Conservation (phyloP, 2,113 vertebrate genomes). For the Elgaria multicarinata region DNA sequence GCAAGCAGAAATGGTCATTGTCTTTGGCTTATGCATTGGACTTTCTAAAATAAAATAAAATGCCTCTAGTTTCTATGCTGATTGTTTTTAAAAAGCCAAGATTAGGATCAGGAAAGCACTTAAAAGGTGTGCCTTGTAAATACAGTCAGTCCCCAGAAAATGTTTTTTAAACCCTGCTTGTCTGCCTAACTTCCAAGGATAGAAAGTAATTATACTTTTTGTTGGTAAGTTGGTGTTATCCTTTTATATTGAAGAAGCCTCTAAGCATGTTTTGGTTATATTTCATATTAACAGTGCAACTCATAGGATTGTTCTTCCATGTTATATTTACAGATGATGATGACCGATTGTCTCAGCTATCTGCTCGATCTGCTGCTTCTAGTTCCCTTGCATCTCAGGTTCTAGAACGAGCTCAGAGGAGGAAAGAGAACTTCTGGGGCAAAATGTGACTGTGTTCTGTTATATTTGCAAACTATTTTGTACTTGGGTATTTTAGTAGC, state of each 20-base stretch:
- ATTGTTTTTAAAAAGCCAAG: not conserved
- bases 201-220: slow-evolving; percentile 14
- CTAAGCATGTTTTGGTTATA: not conserved
- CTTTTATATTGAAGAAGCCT: not conserved
- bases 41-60: not conserved
- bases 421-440: slow-evolving; percentile 85
- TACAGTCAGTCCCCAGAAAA: no score
- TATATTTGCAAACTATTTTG: slow-evolving; percentile 30
- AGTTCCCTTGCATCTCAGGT: slow-evolving; percentile 84
- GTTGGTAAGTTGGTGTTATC: not conserved
- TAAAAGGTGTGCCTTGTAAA: not conserved
- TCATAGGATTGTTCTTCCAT: slow-evolving; percentile 5
- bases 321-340: slow-evolving; percentile 65
- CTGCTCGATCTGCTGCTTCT: slow-evolving; percentile 83
- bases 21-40: not conserved
- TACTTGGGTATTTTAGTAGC: slow-evolving; percentile 31
- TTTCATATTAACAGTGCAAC: not conserved
- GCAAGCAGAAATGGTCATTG: not conserved
- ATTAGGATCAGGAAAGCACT: not conserved
- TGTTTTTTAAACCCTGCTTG: not conserved
- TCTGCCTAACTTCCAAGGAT: slow-evolving; percentile 10
- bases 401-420: slow-evolving; percentile 84
- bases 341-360: slow-evolving; percentile 87
- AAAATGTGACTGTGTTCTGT: slow-evolving; percentile 71
- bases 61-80: not conserved